A percentile compares a stretch with the other conserved stretches of the same genome.
These are phyloP conservation scores for Anaspis maculata DNA, from an alignment of 2,888 invertebrate species.

Conservation along the genomic window DNA sequence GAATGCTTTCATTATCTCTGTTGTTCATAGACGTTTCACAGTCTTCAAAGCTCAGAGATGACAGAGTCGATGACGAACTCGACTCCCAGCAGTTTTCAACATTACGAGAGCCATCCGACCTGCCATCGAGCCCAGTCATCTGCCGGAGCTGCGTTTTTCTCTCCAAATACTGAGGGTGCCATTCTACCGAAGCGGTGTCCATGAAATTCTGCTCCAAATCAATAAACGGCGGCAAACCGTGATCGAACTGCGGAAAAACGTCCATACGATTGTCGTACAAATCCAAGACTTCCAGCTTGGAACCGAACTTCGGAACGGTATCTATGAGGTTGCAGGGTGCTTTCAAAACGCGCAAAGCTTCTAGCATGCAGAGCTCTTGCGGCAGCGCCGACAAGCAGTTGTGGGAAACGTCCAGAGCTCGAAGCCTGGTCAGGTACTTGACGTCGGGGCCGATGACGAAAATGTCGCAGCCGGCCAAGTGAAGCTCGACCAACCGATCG, in stretches of 20 bases:
- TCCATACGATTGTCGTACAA: constrained; percentile 11
- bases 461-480: constrained; percentile 6
- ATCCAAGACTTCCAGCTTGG: constrained; percentile 7
- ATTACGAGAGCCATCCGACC: not conserved
- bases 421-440: constrained; percentile 6
- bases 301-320: constrained; percentile 1
- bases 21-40: not conserved
- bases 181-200: constrained; percentile 2
- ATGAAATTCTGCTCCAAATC: constrained; percentile 11
- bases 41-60: not conserved
- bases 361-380: constrained; percentile 2
- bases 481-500: constrained; percentile 4
- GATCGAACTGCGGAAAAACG: constrained; percentile 2
- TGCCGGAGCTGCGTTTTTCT: constrained; percentile 3
- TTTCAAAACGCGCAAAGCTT: constrained; percentile 4
- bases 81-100: not conserved
- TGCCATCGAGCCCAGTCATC: not conserved
- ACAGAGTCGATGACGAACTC: not conserved
- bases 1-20: too few relatives aligned
- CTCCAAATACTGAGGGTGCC: not conserved
- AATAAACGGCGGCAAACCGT: constrained; percentile 1
- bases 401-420: constrained; percentile 5
- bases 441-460: constrained; percentile 7
- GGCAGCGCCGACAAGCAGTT: constrained; percentile 7
- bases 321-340: constrained; percentile 4